Evolutionary conservation across 2,888 invertebrate genomes (phyloP).

Genomic region (Melanotus villosus): DNA sequence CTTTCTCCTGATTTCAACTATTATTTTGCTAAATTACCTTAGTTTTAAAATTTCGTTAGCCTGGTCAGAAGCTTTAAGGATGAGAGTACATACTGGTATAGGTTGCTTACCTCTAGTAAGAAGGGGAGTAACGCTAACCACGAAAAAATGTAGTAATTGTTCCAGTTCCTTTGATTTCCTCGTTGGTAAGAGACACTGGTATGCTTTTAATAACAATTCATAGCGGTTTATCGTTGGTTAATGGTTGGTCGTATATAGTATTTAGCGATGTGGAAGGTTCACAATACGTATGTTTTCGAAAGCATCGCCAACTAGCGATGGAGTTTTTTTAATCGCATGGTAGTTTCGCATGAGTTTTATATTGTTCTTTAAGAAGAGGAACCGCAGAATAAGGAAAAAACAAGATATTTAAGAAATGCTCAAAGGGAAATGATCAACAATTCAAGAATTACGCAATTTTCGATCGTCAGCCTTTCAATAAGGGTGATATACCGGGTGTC

Average conservation of each 20-base stretch:
- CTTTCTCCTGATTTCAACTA: neutral
- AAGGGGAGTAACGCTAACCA: neutral
- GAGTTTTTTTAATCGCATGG: too few species aligned
- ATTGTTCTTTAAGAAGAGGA: too few species aligned
- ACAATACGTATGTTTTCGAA: too few species aligned
- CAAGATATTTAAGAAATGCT: too few species aligned
- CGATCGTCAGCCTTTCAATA: too few species aligned
- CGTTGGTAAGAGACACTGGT: slow-evolving; percentile 8
- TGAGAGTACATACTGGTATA: neutral
- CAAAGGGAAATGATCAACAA: too few species aligned
- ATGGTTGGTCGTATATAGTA: too few species aligned
- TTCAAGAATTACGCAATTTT: too few species aligned
- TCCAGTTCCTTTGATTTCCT: slow-evolving; percentile 6
- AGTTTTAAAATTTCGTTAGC: slow-evolving; percentile 22
- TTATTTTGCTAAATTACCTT: slow-evolving; percentile 3
- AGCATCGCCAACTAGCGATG: too few species aligned
- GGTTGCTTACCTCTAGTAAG: slow-evolving; percentile 1
- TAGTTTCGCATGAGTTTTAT: too few species aligned
- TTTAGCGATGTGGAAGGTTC: slow-evolving; percentile 8
- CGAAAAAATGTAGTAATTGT: neutral
- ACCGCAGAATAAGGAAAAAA: too few species aligned
- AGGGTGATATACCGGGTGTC: too few species aligned
- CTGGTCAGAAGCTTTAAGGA: neutral
- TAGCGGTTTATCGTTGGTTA: slow-evolving; percentile 7
- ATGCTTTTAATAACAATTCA: slow-evolving; percentile 7